These are phyloP conservation scores for Leptocoma aspasia DNA, from an alignment of 2,113 vertebrate species.

Conservation along the genomic window DNA sequence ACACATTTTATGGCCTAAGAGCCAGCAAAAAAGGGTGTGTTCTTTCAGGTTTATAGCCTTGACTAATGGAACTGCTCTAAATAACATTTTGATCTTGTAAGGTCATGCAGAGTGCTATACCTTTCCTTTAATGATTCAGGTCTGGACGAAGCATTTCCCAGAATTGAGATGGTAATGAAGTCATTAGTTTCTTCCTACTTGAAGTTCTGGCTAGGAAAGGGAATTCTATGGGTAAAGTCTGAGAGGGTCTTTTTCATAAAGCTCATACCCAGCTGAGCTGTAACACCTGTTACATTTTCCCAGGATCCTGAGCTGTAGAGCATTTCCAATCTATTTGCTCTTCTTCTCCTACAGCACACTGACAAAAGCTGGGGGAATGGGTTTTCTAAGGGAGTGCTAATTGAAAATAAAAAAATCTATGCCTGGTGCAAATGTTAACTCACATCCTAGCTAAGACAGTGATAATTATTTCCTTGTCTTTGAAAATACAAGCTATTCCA, in stretches of 20 bases:
- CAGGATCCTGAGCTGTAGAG: slow-evolving; percentile 77
- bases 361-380: slow-evolving; percentile 73
- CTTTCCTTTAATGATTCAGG: slow-evolving; percentile 81
- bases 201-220: slow-evolving; percentile 75
- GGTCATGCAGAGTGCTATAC: slow-evolving; percentile 79
- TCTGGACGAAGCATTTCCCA: slow-evolving; percentile 80
- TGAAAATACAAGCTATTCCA: slow-evolving; percentile 52
- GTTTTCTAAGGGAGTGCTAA: slow-evolving; percentile 75
- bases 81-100: slow-evolving; percentile 79
- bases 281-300: slow-evolving; percentile 93
- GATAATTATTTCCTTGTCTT: slow-evolving; percentile 67
- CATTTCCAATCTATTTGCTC: slow-evolving; percentile 82
- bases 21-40: slow-evolving; percentile 59
- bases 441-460: slow-evolving; percentile 51
- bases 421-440: slow-evolving; percentile 68
- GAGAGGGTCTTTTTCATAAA: slow-evolving; percentile 78
- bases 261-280: slow-evolving; percentile 77
- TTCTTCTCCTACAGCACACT: slow-evolving; percentile 68
- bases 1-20: slow-evolving; percentile 52
- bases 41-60: slow-evolving; percentile 71
- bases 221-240: slow-evolving; percentile 79
- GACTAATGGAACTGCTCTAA: slow-evolving; percentile 77
- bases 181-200: slow-evolving; percentile 85
- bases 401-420: slow-evolving; percentile 66
- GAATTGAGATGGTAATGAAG: slow-evolving; percentile 88